phyloP scores from a whole-genome alignment of 2,113 vertebrate genomes.

The Mastomys natalensis region DNA sequence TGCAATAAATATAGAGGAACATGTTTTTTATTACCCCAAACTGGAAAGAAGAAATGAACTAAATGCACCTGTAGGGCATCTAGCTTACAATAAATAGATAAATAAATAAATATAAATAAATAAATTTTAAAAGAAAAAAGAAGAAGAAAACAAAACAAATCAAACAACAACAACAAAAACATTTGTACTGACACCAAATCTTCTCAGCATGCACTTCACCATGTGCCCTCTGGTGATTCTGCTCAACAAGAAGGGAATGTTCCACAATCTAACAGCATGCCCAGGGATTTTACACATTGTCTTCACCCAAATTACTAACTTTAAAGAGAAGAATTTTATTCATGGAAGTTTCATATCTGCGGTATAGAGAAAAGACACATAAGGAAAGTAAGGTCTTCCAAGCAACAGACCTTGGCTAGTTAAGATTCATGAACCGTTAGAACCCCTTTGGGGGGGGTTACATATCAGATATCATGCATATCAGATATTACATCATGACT shows the following conservation, averaged over 20 bases:
- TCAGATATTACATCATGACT: neutral
- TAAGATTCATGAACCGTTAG: neutral
- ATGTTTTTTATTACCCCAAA: neutral
- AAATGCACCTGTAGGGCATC: neutral
- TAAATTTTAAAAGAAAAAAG: no score
- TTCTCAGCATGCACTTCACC: neutral
- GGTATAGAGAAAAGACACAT: neutral
- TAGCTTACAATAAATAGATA: neutral
- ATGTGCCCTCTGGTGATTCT: neutral
- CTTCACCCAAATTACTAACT: neutral
- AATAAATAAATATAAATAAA: no score
- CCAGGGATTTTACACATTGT: neutral
- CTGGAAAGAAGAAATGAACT: slow-evolving; percentile 30
- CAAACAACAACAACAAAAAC: neutral
- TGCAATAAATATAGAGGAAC: neutral
- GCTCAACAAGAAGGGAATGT: neutral
- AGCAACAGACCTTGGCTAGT: neutral
- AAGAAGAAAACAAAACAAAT: no score
- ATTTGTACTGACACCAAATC: neutral
- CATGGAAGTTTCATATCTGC: neutral
- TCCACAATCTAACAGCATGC: neutral
- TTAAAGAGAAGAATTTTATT: neutral
- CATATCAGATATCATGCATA: neutral
- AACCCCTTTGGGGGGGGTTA: neutral
- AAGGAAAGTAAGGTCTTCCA: neutral